Conservation (phyloP, 2,888 invertebrate genomes). For the Agrochola circellaris region DNA sequence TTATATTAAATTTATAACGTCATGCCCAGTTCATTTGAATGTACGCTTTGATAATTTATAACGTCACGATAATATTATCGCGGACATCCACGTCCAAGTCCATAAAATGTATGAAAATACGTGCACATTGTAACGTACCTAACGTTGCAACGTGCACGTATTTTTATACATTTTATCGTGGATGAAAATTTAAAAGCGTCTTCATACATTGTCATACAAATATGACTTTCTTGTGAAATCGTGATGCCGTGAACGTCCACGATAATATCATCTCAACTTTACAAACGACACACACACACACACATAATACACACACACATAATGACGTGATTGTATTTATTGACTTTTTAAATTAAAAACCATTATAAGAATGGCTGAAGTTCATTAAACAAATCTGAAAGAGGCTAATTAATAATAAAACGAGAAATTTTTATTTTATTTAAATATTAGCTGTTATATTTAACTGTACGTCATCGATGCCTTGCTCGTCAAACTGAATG, state of each 20-base stretch:
- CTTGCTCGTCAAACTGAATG: constrained; percentile 81
- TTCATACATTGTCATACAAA: not conserved
- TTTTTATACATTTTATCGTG: too few species aligned
- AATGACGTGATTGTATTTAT: not conserved
- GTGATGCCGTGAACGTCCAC: not conserved
- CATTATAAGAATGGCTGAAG: not conserved
- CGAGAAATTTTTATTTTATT: not conserved
- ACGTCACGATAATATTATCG: too few species aligned
- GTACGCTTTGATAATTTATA: not conserved
- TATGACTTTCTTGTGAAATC: not conserved
- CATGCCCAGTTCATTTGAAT: not conserved
- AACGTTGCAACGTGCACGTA: too few species aligned
- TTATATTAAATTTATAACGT: too few species aligned
- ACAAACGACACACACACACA: too few species aligned
- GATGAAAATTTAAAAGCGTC: too few species aligned
- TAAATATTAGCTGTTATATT: constrained; percentile 36
- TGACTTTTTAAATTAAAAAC: too few species aligned
- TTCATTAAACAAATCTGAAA: not conserved
- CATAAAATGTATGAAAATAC: not conserved
- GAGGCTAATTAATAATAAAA: not conserved
- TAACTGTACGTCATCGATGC: constrained; percentile 10
- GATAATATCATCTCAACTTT: not conserved
- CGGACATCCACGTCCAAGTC: too few species aligned
- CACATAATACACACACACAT: too few species aligned
- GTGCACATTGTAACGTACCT: not conserved